A percentile compares a stretch with the other conserved stretches of the same genome.
These are phyloP conservation scores for Drosophila repleta DNA, from an alignment of 1,140 invertebrate genomes.

Conservation along the genomic window DNA sequence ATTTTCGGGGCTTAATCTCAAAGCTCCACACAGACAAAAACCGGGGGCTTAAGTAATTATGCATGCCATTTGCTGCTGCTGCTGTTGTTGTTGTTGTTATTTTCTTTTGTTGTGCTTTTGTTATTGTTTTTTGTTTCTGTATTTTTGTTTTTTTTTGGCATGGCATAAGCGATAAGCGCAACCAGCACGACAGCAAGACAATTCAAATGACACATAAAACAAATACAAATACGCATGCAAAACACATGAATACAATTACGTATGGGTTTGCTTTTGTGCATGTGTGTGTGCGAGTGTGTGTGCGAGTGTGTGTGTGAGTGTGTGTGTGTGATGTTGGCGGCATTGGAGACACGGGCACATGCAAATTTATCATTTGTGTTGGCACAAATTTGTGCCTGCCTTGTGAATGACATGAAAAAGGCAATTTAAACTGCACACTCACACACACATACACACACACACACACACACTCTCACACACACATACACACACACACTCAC, in stretches of 20 bases:
- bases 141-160: constrained; percentile 28
- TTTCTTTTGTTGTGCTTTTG: constrained; percentile 27
- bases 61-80: constrained; percentile 56
- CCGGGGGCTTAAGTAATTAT: constrained; percentile 67
- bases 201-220: constrained; percentile 48
- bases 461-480: constrained; percentile 12
- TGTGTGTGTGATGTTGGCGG: background rate
- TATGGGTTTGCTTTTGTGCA: constrained; percentile 7
- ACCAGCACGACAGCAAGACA: constrained; percentile 43
- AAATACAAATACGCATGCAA: constrained; percentile 31
- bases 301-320: background rate
- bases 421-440: constrained; percentile 65
- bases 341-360: constrained; percentile 31
- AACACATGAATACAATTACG: constrained; percentile 21
- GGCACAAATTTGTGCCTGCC: constrained; percentile 55
- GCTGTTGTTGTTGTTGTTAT: constrained; percentile 14
- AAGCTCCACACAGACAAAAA: constrained; percentile 45
- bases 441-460: constrained; percentile 14
- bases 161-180: constrained; percentile 55
- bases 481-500: constrained; percentile 6
- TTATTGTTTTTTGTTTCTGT: constrained; percentile 4
- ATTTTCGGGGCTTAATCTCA: constrained; percentile 54
- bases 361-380: constrained; percentile 70
- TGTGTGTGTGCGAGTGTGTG: background rate
- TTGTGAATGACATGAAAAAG: constrained; percentile 61